Conservation (phyloP, 2,797 vertebrate genomes). For the Poliocrania exsul region DNA sequence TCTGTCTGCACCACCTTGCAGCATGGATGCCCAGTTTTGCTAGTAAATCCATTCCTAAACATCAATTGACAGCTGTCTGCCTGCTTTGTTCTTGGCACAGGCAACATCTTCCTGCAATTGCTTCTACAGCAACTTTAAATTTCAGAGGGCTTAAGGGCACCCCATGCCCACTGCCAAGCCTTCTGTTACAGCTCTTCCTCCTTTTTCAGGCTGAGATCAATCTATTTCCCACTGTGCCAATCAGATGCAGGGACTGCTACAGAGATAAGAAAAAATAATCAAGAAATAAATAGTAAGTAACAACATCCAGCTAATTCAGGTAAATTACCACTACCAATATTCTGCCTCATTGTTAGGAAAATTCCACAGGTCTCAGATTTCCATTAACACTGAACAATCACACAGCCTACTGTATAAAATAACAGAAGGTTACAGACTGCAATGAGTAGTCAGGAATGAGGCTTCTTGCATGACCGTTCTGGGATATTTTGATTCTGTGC, state of each 20-base stretch:
- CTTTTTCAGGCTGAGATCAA: background rate
- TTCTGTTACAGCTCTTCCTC: background rate
- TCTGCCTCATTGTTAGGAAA: background rate
- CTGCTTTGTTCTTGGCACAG: background rate
- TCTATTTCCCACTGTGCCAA: background rate
- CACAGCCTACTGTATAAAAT: background rate
- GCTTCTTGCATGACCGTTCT: background rate
- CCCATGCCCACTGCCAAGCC: background rate
- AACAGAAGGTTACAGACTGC: background rate
- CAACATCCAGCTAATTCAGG: background rate
- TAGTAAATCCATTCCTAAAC: background rate
- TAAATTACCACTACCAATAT: background rate
- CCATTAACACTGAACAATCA: background rate
- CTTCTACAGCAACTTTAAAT: background rate
- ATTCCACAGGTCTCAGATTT: background rate
- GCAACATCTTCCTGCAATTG: background rate
- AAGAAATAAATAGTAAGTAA: background rate
- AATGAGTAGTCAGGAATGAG: background rate
- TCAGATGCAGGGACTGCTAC: background rate
- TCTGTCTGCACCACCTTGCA: background rate
- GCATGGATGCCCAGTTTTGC: accelerated
- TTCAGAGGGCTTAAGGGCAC: background rate
- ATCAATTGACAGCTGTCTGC: background rate
- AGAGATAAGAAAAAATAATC: background rate
- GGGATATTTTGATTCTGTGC: background rate